A percentile compares a stretch with the other conserved stretches of the same genome.
These are phyloP conservation scores for Bathynomus jamesi DNA, from an alignment of 1,140 invertebrate species.

Conservation along the genomic window DNA sequence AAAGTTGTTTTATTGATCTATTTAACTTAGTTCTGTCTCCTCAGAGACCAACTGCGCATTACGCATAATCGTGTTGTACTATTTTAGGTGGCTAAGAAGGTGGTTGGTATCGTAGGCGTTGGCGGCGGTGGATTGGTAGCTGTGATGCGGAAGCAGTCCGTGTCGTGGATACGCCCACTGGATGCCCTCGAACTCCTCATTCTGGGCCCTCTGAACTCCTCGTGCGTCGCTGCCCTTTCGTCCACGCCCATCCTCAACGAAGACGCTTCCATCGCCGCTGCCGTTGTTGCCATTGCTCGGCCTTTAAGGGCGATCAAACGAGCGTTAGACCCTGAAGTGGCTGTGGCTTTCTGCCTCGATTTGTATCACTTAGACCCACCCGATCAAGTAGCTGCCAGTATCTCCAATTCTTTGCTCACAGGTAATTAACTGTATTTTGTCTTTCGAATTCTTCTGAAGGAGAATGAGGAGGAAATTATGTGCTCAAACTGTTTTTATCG, in stretches of 20 bases:
- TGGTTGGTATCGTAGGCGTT: slow-evolving; percentile 46
- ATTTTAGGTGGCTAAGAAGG: slow-evolving; percentile 46
- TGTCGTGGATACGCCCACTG: slow-evolving; percentile 44
- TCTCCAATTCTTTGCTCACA: slow-evolving; percentile 39
- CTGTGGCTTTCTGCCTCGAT: slow-evolving; percentile 53
- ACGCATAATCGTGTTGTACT: no score
- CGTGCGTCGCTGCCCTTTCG: slow-evolving; percentile 13
- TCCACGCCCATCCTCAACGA: slow-evolving; percentile 33
- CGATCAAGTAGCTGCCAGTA: slow-evolving; percentile 49
- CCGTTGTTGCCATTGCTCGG: slow-evolving; percentile 47
- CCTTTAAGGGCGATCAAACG: slow-evolving; percentile 51
- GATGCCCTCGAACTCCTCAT: slow-evolving; percentile 65
- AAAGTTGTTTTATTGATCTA: no score
- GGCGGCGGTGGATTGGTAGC: slow-evolving; percentile 43
- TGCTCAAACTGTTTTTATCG: no score
- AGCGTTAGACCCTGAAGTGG: slow-evolving; percentile 51
- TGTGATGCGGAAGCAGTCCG: slow-evolving; percentile 46
- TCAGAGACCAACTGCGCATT: no score
- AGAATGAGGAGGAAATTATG: no score
- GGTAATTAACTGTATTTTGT: not conserved
- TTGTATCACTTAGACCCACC: slow-evolving; percentile 52
- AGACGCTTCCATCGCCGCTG: slow-evolving; percentile 38
- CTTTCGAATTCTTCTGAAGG: no score
- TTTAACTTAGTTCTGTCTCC: no score
- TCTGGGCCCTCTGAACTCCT: slow-evolving; percentile 40